A percentile compares a stretch with the other conserved stretches of the same genome.
These are phyloP conservation scores for Omphaloscelis lunosa DNA, from an alignment of 2,888 invertebrate genomes.

Conservation along the genomic window DNA sequence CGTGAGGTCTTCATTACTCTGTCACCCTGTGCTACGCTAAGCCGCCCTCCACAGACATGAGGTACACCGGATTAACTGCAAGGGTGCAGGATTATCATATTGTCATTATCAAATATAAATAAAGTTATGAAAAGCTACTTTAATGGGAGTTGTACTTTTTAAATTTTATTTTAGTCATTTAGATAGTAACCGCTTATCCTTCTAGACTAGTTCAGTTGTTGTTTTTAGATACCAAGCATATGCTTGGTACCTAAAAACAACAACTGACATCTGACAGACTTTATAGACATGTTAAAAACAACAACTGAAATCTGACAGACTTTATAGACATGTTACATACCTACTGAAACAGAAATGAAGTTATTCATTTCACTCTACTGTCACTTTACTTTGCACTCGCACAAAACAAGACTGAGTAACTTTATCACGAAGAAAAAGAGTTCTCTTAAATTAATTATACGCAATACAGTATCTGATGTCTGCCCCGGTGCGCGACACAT, in stretches of 20 bases:
- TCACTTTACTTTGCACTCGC: background rate
- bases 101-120: background rate
- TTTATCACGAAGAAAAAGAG: background rate
- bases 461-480: background rate
- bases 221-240: background rate
- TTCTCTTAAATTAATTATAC: background rate
- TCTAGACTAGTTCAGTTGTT: background rate
- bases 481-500: background rate
- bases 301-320: background rate
- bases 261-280: background rate
- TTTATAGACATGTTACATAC: background rate
- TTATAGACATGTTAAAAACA: background rate
- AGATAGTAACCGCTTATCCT: background rate
- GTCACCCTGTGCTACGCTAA: slow-evolving; percentile 16
- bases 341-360: background rate
- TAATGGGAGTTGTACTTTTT: background rate
- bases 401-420: background rate
- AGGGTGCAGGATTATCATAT: background rate
- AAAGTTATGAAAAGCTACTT: background rate
- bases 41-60: slow-evolving; percentile 35
- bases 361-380: background rate
- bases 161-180: background rate
- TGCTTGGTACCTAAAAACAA: too few relatives aligned
- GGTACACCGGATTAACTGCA: slow-evolving; percentile 1
- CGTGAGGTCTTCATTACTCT: slow-evolving; percentile 61